Evolutionary conservation across 2,113 vertebrate species (phyloP), one percentile per base, ranked within the genome.

Genomic region (Motacilla alba): DNA sequence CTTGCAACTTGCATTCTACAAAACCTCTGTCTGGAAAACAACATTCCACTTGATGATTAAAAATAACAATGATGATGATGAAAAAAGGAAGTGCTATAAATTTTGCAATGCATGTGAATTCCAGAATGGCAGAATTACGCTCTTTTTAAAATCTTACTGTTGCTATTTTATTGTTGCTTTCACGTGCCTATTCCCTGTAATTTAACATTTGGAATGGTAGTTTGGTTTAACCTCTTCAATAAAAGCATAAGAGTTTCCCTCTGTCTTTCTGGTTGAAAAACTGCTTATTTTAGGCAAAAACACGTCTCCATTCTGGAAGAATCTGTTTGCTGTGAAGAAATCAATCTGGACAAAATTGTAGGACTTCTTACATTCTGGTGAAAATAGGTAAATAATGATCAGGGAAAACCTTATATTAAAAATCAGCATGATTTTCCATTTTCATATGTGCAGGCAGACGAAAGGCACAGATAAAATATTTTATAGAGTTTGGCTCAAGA

Each of bases 401-500:
- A 80, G 72, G 44, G 84, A 63, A 85, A 85, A 43, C 2, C 7
- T 69, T 47, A 24, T 44, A 35, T 16, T 13, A 7, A 91, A 88
- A 88, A 80, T 88, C 55, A 52, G 6, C 27, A 33, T 37, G 24
- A 44, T 55, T 94, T 95, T 85, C 63, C 78, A 64, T 85, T 83
- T 53, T 30, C 46, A 21, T 80, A 60, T 70, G 12, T 64, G 47
- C 27, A 50, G 79, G 55, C 55, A 1, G 59, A 76, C 6, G 2
- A 83, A 84, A 80, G n/a, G 35, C 12, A 3, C 13, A 83, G 90
- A 93, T 90, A 88, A 93, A 95, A 87, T 78, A 83, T 88, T 91
- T 97, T 83, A 44, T 46, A 55, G 58, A 80, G 28, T 83, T 94
- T 96, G 92, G 94, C 79, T 86, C 24, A 74, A 81, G 94, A 93